Base-by-base conservation (phyloP, 1,140 invertebrate species). In the Teleopsis dalmanni region DNA sequence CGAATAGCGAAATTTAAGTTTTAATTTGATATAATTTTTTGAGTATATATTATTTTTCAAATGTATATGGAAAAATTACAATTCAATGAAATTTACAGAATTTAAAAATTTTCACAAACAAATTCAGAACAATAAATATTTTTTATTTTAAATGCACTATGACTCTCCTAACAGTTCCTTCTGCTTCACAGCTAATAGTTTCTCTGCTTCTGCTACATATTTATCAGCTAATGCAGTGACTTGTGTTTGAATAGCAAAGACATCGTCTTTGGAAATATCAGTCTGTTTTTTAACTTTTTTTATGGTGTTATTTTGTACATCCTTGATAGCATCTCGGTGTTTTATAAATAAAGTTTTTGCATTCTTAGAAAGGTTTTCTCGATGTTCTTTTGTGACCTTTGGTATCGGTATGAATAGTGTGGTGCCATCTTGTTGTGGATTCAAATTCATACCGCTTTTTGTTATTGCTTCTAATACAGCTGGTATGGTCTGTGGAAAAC, bases 391-490 rank as follows among this genome's bases (percentile, higher is more conserved):
- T 4, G 93, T 95, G 1, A 96, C 83, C 72, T 92, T 94, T 10
- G 92, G 91, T 54, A 93, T 78, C 26, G 88, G 85, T 45, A 96
- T 76, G 73, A 83, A 95, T 35, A 96, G 68, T 2, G 82, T 88
- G 13, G 88, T 94, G 26, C 91, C 91, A 68, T 96, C 93, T 72
- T 94, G 89, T 67, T 96, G 92, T 1, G 93, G 92, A 77, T 91
- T 95, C 22, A 97, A 73, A 71, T 94, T 95, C 76, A 96, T 82
- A 40, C 90, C 89, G 52, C 89, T 91, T 34, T 79, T 79, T 22
- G 74, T 57, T 22, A 97, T 78, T 5, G 85, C 80, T 57, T 84
- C 81, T 18, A 94, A 53, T 10, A 88, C 84, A 56, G 81, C 75
- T 35, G 85, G 83, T 55, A 91, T 84, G 7, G 82, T 84, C 77